A percentile compares a stretch with the other conserved stretches of the same genome.
Evolutionary conservation across 2,113 vertebrate genomes (phyloP).

Genomic region (Indicator maculatus): DNA sequence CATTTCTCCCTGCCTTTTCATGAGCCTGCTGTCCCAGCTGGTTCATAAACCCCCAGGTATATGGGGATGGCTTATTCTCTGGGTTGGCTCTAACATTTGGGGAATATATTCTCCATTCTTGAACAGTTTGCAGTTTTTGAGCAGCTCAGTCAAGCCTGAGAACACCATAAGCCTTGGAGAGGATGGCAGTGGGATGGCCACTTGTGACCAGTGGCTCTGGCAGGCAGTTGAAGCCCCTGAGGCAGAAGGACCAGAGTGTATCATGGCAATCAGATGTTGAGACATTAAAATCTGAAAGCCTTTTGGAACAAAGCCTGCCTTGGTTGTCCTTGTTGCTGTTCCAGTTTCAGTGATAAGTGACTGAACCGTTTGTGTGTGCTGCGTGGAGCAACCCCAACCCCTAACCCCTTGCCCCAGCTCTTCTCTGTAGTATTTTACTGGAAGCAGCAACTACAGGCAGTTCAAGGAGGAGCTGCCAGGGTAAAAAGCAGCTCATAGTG

Average conservation of each 20-base stretch:
- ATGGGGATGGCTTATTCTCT: not conserved
- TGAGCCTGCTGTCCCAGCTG: not conserved
- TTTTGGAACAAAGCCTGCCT: not conserved
- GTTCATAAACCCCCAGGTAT: not conserved
- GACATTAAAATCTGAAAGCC: not conserved
- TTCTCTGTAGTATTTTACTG: not conserved
- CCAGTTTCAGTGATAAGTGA: not conserved
- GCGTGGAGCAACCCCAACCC: not conserved
- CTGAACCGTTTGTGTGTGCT: not conserved
- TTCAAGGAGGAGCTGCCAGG: not conserved
- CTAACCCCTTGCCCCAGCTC: not conserved
- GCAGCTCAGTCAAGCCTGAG: not conserved
- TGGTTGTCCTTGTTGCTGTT: not conserved
- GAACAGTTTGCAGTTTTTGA: not conserved
- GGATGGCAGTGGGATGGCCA: not conserved
- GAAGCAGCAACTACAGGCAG: not conserved
- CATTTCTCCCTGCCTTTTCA: not conserved
- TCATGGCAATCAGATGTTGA: not conserved
- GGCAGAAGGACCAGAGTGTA: not conserved
- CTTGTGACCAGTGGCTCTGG: not conserved
- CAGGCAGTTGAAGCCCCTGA: not conserved
- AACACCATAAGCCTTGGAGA: not conserved
- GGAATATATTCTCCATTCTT: not conserved
- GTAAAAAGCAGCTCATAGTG: not conserved
- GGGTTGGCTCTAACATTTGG: not conserved